phyloP scores from a whole-genome alignment of 23 tunicate species.

The Trididemnum clinides region DNA sequence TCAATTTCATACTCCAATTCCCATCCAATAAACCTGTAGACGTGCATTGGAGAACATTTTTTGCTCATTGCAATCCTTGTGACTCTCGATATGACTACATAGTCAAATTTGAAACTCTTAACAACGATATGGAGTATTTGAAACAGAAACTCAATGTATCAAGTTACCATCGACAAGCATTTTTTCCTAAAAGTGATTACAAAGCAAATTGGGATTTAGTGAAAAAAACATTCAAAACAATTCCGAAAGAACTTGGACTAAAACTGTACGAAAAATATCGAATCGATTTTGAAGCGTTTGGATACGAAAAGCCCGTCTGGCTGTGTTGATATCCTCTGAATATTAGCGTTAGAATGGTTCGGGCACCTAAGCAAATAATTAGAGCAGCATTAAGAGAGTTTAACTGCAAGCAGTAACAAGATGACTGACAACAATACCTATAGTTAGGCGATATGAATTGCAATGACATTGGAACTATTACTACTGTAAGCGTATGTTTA shows the following conservation, averaged over 20 bases:
- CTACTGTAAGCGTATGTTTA: too few species aligned
- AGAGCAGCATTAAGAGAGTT: too few species aligned
- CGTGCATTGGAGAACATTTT: neutral
- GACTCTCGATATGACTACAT: neutral
- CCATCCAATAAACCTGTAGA: neutral
- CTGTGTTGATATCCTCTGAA: too few species aligned
- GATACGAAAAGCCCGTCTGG: too few species aligned
- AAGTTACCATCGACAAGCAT: neutral
- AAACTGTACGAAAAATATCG: neutral
- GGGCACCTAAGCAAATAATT: too few species aligned
- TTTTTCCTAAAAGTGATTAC: slow-evolving; percentile 7
- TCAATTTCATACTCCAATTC: neutral
- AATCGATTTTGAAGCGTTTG: slow-evolving; percentile 23
- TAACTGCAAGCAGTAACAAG: too few species aligned
- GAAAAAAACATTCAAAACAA: neutral
- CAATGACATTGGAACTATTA: too few species aligned
- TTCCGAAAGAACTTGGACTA: neutral
- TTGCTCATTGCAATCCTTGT: neutral
- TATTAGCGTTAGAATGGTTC: too few species aligned
- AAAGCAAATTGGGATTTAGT: neutral
- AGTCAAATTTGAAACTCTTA: slow-evolving; percentile 20
- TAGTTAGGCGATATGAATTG: too few species aligned
- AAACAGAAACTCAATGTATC: neutral
- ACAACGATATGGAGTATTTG: slow-evolving; percentile 7
- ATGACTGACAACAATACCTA: too few species aligned